These are phyloP conservation scores for Lutraria lutraria DNA, from an alignment of 2,888 invertebrate species.

Conservation along the genomic window DNA sequence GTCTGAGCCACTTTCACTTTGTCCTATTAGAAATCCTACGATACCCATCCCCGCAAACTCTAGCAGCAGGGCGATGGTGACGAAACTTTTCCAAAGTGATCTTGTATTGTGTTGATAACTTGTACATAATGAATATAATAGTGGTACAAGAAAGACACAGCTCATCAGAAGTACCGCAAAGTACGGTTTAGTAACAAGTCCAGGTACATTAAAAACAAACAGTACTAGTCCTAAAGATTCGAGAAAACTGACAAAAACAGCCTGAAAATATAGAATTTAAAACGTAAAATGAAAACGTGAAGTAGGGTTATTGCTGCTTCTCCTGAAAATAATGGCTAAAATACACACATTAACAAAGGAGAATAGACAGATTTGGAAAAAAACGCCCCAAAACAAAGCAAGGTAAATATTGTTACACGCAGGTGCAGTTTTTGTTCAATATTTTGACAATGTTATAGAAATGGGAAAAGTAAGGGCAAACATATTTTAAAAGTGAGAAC, in stretches of 20 bases:
- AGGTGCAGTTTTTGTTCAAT: no score
- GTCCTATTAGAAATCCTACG: conserved; percentile 31
- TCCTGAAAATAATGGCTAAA: neutral
- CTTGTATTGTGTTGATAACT: neutral
- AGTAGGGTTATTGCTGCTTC: neutral
- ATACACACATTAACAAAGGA: no score
- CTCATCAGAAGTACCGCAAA: conserved; percentile 73
- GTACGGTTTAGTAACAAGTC: conserved; percentile 40
- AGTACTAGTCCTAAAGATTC: conserved; percentile 79
- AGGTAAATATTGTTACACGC: no score
- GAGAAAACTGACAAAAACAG: conserved; percentile 67
- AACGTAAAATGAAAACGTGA: neutral
- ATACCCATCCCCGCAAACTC: conserved; percentile 61
- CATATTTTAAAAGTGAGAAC: neutral
- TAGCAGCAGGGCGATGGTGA: conserved; percentile 59
- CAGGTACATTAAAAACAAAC: conserved; percentile 75
- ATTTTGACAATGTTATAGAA: no score
- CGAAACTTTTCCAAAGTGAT: conserved; percentile 29
- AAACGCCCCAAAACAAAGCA: no score
- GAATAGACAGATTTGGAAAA: no score
- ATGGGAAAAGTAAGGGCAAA: no score
- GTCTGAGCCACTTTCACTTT: neutral
- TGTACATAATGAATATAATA: conserved; percentile 30
- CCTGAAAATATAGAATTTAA: conserved; percentile 75
- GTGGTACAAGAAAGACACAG: conserved; percentile 73